Conservation (phyloP, 2,797 vertebrate genomes). For the Silurus lanzhouensis region DNA sequence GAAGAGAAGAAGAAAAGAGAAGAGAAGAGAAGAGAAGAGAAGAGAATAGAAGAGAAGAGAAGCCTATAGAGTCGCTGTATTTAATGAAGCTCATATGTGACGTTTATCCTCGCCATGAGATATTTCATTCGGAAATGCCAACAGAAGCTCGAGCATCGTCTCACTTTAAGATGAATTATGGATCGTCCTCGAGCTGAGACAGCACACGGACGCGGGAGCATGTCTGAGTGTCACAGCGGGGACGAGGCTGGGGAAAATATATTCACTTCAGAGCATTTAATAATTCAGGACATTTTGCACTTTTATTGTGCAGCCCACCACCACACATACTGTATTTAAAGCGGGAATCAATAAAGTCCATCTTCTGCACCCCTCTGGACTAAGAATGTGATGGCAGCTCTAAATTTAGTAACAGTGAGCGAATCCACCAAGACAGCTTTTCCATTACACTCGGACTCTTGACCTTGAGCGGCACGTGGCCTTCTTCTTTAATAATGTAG, state of each 20-base stretch:
- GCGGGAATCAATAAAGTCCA: slow-evolving; percentile 19
- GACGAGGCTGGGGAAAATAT: slow-evolving; percentile 34
- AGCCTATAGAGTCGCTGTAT: neutral
- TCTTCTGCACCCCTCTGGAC: slow-evolving; percentile 12
- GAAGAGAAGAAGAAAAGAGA: neutral
- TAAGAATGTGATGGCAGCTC: neutral
- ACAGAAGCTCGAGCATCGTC: slow-evolving; percentile 18
- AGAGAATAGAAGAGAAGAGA: neutral
- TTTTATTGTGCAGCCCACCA: slow-evolving; percentile 19
- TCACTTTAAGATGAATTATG: slow-evolving; percentile 49
- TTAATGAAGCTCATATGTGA: slow-evolving; percentile 31
- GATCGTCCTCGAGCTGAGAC: slow-evolving; percentile 29
- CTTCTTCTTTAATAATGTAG: slow-evolving; percentile 32
- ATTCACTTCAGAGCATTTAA: slow-evolving; percentile 19
- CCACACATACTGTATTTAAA: slow-evolving; percentile 8
- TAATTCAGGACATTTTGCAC: slow-evolving; percentile 36
- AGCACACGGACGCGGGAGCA: neutral
- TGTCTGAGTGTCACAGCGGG: neutral
- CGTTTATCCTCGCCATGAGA: slow-evolving; percentile 28
- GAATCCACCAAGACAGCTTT: slow-evolving; percentile 20
- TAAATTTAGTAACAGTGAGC: slow-evolving; percentile 22
- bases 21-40: neutral
- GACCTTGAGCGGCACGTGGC: slow-evolving; percentile 35
- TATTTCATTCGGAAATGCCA: slow-evolving; percentile 29
- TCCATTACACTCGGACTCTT: neutral